These are phyloP conservation scores for Ophiothrix spiculata DNA, from an alignment of 35 echinoderm and acorn worm species.

Conservation along the genomic window DNA sequence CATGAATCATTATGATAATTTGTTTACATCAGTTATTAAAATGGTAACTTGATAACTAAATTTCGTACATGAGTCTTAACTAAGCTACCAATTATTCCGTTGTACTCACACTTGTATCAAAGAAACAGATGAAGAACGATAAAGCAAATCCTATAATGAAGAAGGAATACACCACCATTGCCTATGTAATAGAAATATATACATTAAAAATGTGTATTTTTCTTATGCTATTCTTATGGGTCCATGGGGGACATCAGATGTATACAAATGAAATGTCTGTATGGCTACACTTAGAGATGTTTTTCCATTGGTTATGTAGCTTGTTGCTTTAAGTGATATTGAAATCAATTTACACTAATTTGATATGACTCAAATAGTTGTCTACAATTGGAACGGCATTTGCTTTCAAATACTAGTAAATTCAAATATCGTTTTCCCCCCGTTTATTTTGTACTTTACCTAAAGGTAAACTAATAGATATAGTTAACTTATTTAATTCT, in stretches of 20 bases:
- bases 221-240: neutral
- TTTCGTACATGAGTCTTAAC: neutral
- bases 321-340: neutral
- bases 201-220: no score
- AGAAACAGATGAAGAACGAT: constrained; percentile 23
- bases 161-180: constrained; percentile 33
- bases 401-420: neutral
- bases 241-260: neutral
- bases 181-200: constrained; percentile 2
- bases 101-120: constrained; percentile 7
- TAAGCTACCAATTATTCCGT: neutral
- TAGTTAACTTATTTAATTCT: no score
- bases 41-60: neutral
- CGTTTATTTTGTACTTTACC: neutral
- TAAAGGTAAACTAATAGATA: no score
- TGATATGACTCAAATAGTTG: neutral
- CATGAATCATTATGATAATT: neutral
- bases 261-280: neutral
- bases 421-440: neutral
- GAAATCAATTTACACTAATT: neutral
- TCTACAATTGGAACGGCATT: neutral
- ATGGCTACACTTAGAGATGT: neutral
- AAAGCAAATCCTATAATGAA: constrained; percentile 39
- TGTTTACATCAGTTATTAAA: no score
- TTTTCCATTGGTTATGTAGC: neutral